Conservation (phyloP, 2,113 vertebrate genomes). For the Bungarus multicinctus region DNA sequence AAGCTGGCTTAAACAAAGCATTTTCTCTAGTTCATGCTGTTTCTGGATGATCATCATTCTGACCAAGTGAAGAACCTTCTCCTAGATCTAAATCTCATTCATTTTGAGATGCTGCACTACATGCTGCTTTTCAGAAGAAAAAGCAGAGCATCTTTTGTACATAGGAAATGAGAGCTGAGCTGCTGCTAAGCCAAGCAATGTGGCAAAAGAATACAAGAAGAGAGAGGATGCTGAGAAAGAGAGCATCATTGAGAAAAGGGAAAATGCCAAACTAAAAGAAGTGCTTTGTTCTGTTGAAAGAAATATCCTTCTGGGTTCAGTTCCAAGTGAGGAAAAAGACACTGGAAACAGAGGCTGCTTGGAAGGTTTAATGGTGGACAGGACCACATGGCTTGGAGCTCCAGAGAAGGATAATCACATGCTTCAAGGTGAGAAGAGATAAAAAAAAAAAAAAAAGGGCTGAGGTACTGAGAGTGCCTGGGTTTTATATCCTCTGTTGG, state of each 20-base stretch:
- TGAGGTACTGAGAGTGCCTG: too few species aligned
- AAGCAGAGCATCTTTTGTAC: not conserved
- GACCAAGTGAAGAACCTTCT: rapidly evolving
- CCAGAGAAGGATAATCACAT: too few species aligned
- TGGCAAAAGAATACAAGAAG: not conserved
- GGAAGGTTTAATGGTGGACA: too few species aligned
- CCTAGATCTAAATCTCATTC: not conserved
- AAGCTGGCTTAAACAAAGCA: not conserved
- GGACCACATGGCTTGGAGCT: too few species aligned
- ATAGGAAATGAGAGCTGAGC: not conserved
- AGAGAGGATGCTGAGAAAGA: too few species aligned
- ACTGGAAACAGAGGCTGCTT: too few species aligned
- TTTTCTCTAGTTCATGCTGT: not conserved
- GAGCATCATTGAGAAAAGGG: not conserved
- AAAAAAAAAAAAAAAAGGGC: too few species aligned
- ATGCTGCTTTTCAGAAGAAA: not conserved
- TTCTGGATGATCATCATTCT: not conserved
- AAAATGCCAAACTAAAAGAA: not conserved
- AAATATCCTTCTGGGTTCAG: too few species aligned
- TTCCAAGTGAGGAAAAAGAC: too few species aligned
- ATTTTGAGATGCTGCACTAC: not conserved
- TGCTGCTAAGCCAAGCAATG: too few species aligned
- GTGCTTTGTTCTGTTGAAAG: not conserved
- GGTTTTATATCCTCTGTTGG: too few species aligned
- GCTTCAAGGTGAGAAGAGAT: too few species aligned